phyloP scores from a whole-genome alignment of 2,113 vertebrate species.

The Ardeotis arabs region DNA sequence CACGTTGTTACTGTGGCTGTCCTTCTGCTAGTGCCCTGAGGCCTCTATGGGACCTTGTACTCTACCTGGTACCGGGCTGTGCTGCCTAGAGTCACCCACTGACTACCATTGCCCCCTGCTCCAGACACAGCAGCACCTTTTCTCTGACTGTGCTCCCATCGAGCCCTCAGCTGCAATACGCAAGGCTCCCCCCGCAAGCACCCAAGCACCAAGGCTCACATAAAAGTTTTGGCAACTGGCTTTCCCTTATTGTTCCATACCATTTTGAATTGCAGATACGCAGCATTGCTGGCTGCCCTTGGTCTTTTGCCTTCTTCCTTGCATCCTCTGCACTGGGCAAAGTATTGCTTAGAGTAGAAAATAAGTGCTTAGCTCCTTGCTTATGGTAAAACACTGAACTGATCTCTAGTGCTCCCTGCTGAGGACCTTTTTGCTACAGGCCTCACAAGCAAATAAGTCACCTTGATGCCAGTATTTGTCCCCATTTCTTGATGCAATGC shows the following conservation, averaged over 20 bases:
- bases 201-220: neutral
- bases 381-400: neutral
- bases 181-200: neutral
- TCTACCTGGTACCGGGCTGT: neutral
- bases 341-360: neutral
- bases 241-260: neutral
- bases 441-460: constrained; percentile 52
- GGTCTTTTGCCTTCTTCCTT: neutral
- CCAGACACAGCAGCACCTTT: neutral
- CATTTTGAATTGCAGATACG: neutral
- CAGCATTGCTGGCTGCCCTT: neutral
- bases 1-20: neutral
- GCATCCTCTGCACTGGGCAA: neutral
- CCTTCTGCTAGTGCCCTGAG: neutral
- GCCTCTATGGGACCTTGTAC: neutral
- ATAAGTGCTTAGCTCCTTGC: neutral
- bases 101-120: neutral
- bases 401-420: neutral
- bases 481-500: constrained; percentile 21
- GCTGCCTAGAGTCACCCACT: neutral
- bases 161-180: neutral
- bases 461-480: constrained; percentile 45
- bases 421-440: neutral
- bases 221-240: neutral
- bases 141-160: neutral